Evolutionary conservation across 2,113 vertebrate genomes (phyloP).

Genomic region (Sclerurus mexicanus): DNA sequence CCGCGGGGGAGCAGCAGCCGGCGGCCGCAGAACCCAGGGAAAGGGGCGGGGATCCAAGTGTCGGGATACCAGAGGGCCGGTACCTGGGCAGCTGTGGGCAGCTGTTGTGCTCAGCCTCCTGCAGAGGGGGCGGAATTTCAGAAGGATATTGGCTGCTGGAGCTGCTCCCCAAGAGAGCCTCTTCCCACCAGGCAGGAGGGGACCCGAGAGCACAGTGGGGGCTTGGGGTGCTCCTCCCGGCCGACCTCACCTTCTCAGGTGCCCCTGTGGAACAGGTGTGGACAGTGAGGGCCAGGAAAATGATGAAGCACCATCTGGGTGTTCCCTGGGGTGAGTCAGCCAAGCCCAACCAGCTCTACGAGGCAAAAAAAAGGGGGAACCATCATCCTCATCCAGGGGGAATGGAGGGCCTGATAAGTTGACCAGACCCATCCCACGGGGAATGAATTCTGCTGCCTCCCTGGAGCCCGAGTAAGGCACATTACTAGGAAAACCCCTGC

Average conservation of each 20-base stretch:
- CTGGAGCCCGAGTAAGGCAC: not conserved
- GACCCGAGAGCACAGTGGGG: too few relatives aligned
- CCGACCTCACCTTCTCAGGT: too few relatives aligned
- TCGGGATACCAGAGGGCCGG: fast-evolving
- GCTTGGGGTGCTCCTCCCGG: too few relatives aligned
- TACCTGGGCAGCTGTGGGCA: not conserved
- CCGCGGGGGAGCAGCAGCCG: too few relatives aligned
- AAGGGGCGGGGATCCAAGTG: not conserved
- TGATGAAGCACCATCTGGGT: fast-evolving
- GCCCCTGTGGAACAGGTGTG: not conserved
- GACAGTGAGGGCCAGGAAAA: not conserved
- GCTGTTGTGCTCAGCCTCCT: not conserved
- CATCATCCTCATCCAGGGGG: not conserved
- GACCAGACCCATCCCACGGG: not conserved
- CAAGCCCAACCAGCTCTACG: not conserved
- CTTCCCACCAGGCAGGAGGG: not conserved
- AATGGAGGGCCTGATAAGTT: not conserved
- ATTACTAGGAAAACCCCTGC: not conserved
- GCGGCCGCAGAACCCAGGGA: not conserved
- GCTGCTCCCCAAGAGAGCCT: not conserved
- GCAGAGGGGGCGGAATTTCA: fast-evolving
- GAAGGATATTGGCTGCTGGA: not conserved
- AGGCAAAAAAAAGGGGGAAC: not conserved
- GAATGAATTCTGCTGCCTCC: not conserved
- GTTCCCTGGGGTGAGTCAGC: not conserved